Conservation (phyloP, 2,797 vertebrate genomes). For the Alcedo quadribrachys region DNA sequence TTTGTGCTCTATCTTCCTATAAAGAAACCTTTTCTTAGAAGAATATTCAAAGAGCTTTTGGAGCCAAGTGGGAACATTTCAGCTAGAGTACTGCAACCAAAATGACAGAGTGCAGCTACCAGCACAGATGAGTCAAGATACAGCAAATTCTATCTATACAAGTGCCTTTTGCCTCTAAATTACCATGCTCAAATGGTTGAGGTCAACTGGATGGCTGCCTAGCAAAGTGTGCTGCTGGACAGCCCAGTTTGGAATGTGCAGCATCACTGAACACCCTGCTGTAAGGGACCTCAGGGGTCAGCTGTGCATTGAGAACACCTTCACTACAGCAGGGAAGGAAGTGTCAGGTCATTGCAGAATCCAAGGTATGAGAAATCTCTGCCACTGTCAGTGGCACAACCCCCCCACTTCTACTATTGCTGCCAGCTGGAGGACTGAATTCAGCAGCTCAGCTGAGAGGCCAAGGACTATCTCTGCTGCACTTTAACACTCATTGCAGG, state of each 20-base stretch:
- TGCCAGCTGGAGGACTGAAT: not conserved
- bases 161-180: not conserved
- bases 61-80: not conserved
- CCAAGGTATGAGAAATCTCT: not conserved
- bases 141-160: not conserved
- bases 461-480: not conserved
- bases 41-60: conserved; percentile 10
- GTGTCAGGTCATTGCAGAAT: not conserved
- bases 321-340: not conserved
- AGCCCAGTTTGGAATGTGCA: not conserved
- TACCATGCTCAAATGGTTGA: not conserved
- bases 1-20: not conserved
- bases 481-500: not conserved
- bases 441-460: not conserved
- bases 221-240: not conserved
- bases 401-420: not conserved
- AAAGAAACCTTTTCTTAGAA: not conserved
- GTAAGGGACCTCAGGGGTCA: too few species aligned
- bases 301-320: not conserved
- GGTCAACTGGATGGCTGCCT: not conserved
- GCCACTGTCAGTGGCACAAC: not conserved
- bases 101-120: not conserved
- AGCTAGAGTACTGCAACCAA: not conserved
- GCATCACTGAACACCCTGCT: too few species aligned
- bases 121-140: not conserved